These are phyloP conservation scores for Brachionus rotundiformis DNA, from an alignment of 1,140 invertebrate genomes.

Conservation along the genomic window DNA sequence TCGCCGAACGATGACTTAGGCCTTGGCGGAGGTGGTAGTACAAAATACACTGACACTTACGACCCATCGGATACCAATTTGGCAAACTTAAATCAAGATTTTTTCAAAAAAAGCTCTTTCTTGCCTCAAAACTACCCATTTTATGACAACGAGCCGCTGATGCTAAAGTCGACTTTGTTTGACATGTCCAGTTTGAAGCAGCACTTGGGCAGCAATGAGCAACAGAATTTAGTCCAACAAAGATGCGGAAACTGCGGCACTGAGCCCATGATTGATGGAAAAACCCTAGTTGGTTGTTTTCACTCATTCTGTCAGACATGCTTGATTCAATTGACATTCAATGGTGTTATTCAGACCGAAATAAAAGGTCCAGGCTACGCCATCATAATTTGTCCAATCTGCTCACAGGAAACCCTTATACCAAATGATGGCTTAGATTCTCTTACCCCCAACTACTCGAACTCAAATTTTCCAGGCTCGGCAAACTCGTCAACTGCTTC, in stretches of 20 bases:
- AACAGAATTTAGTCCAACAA: constrained; percentile 5
- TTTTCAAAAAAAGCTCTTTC: neutral
- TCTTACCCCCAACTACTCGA: neutral
- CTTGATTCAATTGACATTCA: neutral
- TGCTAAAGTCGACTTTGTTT: neutral
- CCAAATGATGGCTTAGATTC: constrained; percentile 14
- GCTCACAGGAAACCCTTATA: constrained; percentile 1
- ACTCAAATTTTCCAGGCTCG: neutral
- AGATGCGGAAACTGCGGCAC: neutral
- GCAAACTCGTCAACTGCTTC: neutral
- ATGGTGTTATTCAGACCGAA: neutral
- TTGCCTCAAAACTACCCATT: neutral
- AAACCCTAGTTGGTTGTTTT: constrained; percentile 11
- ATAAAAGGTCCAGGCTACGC: neutral
- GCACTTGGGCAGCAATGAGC: neutral
- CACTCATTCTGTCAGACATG: constrained; percentile 34
- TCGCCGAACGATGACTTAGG: constrained; percentile 24
- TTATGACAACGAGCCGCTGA: constrained; percentile 1
- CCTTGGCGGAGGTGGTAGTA: neutral
- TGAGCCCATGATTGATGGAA: constrained; percentile 32
- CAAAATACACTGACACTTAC: neutral
- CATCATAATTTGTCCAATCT: constrained; percentile 12
- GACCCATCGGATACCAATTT: neutral
- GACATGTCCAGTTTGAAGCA: neutral
- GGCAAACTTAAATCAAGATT: neutral